Evolutionary conservation across 1,140 invertebrate species (phyloP), one percentile per base, ranked within the genome.

Genomic region (Hyles euphorbiae): DNA sequence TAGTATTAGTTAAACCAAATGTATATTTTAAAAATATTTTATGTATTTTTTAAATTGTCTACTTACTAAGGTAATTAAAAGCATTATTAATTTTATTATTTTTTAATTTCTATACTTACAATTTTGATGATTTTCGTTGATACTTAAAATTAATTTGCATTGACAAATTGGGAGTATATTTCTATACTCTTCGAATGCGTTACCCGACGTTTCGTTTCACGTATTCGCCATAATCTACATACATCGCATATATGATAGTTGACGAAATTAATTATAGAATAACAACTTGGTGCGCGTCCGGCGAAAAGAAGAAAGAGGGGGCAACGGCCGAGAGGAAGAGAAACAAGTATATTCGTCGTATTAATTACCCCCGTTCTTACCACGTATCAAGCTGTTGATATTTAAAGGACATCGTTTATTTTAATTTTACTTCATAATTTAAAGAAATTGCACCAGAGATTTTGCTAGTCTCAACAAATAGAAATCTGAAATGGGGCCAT

Each of bases 121-220:
- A 5, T n/a, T 47, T 22, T 11, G 43, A 54, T 10, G 40, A 48
- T 6, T 10, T 43, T 43, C 52, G 3, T 47, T 47, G 10, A n/a
- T 4, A 3, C 10, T 40, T 54, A 53, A 54, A 5, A 40, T 12
- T 2, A 54, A 45, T 34, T 34, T 49, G 71, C 67, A 73, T 73
- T 73, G 43, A 53, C 75, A 75, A 77, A 71, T 65, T 73, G 34
- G 74, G 58, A 77, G 66, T 77, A 77, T 77, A 58, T 7, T 53
- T 54, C 32, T 61, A 77, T 77, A 77, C 72, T 77, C 70, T 75
- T 75, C 72, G 74, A 74, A 77, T 74, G 69, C 72, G 11, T 36
- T 53, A 9, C 33, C 40, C n/a, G 7, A 8, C n/a, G 7, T 45
- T 45, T 8, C 44, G n/a, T 22, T 22, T 22, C 22, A 22, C 22